Base-by-base conservation (phyloP, 2,113 vertebrate species). In the Cryptotis parvus region DNA sequence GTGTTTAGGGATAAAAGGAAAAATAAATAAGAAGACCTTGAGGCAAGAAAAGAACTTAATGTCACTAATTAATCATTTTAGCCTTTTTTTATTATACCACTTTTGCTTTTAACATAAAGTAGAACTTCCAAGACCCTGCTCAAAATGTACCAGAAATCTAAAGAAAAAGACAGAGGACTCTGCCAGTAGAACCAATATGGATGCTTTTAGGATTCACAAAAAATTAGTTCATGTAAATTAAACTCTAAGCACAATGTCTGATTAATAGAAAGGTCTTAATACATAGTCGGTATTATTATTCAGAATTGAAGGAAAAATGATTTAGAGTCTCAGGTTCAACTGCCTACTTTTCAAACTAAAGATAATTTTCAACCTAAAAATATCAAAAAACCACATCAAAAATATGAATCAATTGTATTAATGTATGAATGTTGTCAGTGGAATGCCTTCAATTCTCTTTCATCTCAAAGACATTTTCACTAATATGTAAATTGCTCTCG, bases 291-390 rank as follows among this genome's bases (percentile, higher is more conserved):
- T 39, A 43, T 27, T 74, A 74, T 43, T 74, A 15, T 74, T 61
- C 65, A n/a, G 31, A 70, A 75, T 52, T 61, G 55, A 72, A n/a
- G 75, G 73, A 69, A 20, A 91, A 87, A 68, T 43, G 33, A 66
- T 14, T 84, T 66, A 52, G 14, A 29, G 9, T 43, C 52, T 55
- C 35, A 91, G 22, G 31, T 33, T 43, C 74, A 6, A n/a, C 6
- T 29, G 16, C 6, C 22, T 90, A 12, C 33, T 61, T 55, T 31
- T 2, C 45, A 31, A 76, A 83, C 39, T 24, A 73, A 16, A 5
- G 4, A 16, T 24, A 33, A 15, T 1, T 31, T 24, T 16, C 66
- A 76, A 29, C 33, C 31, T 27, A 27, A 45, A 24, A 12, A 20
- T 83, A 43, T 49, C 24, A 12, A 49, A 52, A 26, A 52, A 52